A percentile compares a stretch with the other conserved stretches of the same genome.
Conservation (phyloP, 2,797 vertebrate species). For the Arnoldichthys spilopterus region DNA sequence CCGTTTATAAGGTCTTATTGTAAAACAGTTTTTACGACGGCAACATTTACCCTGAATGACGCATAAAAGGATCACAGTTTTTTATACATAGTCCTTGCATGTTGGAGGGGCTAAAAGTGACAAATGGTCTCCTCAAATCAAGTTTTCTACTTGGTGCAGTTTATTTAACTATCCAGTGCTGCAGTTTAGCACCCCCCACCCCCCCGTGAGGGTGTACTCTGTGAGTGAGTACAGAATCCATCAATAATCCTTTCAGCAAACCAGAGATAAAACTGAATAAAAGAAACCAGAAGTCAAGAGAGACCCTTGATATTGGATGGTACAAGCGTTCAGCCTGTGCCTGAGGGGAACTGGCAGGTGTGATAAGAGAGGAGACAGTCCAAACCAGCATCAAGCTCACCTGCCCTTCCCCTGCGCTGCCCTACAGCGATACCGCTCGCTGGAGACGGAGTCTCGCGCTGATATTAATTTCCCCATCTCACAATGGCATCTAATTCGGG, state of each 20-base stretch:
- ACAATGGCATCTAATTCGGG: conserved; percentile 17
- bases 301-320: not conserved
- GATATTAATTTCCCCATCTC: conserved; percentile 29
- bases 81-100: too few species aligned
- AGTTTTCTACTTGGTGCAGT: too few species aligned
- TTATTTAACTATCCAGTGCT: too few species aligned
- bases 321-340: not conserved
- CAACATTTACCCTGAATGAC: too few species aligned
- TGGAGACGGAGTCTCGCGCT: not conserved
- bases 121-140: too few species aligned
- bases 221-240: not conserved
- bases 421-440: not conserved
- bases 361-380: conserved; percentile 2
- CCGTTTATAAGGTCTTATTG: too few species aligned
- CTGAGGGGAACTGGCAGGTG: conserved; percentile 23
- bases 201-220: too few species aligned
- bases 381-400: conserved; percentile 1
- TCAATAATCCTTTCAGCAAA: conserved; percentile 1
- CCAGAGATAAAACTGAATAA: not conserved
- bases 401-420: not conserved
- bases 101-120: too few species aligned
- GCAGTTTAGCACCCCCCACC: too few species aligned
- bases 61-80: too few species aligned
- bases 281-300: not conserved
- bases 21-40: too few species aligned